phyloP scores from a whole-genome alignment of 2,113 vertebrate genomes.

The Haemorhous mexicanus region DNA sequence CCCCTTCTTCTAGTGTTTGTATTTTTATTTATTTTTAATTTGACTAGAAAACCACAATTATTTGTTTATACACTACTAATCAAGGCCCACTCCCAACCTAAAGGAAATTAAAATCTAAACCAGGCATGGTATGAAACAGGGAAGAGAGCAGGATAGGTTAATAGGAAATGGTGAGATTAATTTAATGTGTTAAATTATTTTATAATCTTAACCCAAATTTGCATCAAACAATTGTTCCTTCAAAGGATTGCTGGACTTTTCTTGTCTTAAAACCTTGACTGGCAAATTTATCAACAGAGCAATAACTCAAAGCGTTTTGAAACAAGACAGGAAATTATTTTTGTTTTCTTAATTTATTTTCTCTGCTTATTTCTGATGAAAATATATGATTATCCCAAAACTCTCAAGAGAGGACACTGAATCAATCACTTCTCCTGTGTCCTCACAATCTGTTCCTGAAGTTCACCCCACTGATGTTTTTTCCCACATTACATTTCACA shows the following conservation, averaged over 20 bases:
- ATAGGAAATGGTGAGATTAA: neutral
- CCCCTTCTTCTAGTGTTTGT: neutral
- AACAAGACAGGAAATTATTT: rapidly evolving
- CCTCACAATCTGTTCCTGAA: neutral
- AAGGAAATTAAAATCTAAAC: neutral
- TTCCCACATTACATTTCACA: neutral
- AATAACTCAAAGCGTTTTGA: neutral
- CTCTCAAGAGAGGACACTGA: neutral
- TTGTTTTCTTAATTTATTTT: neutral
- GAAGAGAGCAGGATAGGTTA: neutral
- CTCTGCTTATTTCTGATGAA: neutral
- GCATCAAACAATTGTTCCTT: neutral
- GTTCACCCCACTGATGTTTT: neutral
- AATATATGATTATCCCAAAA: neutral
- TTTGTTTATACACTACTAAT: neutral
- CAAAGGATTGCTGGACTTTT: neutral
- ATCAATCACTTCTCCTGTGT: neutral
- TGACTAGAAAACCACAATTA: neutral
- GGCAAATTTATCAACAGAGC: neutral
- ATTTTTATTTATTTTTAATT: neutral
- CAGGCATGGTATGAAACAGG: neutral
- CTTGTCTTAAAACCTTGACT: neutral
- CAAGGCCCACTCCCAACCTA: neutral
- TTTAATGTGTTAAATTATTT: neutral
- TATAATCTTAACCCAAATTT: neutral